These are phyloP conservation scores for Argentina silus DNA, from an alignment of 2,797 vertebrate genomes.

Conservation along the genomic window DNA sequence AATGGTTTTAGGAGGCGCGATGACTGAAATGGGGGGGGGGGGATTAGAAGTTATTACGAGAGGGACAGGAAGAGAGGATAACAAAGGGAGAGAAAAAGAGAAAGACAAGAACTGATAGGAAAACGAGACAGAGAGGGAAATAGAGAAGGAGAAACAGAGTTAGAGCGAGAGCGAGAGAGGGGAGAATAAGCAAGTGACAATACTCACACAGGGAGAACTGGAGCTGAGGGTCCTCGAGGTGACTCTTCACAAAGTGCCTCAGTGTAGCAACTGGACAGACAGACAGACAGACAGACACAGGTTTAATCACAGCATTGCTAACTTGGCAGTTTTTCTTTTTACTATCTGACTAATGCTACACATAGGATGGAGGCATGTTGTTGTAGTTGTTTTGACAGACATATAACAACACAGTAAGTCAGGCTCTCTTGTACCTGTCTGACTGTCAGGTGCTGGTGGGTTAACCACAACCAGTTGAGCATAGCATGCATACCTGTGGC, in stretches of 20 bases:
- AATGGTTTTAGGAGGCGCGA: conserved; percentile 78
- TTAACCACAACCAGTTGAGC: conserved; percentile 59
- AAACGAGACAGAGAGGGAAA: neutral
- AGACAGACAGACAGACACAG: conserved; percentile 22
- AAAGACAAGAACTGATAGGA: no score
- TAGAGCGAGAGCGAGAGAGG: neutral
- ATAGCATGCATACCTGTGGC: conserved; percentile 74
- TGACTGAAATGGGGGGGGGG: conserved; percentile 63
- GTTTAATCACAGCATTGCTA: neutral
- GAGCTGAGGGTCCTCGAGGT: conserved; percentile 84
- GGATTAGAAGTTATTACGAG: neutral
- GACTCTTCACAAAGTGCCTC: conserved; percentile 85
- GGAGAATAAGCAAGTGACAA: neutral
- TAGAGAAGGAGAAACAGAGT: neutral
- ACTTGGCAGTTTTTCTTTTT: no score
- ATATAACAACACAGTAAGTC: neutral
- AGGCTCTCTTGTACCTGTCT: neutral
- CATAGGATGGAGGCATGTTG: neutral
- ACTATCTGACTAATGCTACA: neutral
- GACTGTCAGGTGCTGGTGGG: no score
- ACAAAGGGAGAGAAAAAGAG: neutral
- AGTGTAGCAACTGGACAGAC: conserved; percentile 82
- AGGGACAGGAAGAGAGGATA: neutral
- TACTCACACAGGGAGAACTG: conserved; percentile 93
- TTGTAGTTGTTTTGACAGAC: neutral